Evolutionary conservation across 2,113 vertebrate species (phyloP), one percentile per base, ranked within the genome.

Genomic region (Anolis carolinensis): DNA sequence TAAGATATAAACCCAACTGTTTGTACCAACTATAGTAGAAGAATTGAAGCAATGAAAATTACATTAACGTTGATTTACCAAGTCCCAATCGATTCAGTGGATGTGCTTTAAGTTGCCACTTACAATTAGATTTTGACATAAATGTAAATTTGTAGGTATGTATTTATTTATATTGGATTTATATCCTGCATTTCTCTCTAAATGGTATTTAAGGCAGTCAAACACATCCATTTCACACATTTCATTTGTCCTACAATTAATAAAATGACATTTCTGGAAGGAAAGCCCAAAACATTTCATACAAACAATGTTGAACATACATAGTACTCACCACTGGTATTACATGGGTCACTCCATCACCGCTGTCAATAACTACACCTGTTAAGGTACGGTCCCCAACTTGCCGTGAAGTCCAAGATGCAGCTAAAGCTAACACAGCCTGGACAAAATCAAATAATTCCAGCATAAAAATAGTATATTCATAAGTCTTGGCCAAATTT

Each of bases 341-440:
- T 0, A 96, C 97, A 0, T 98, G 97, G 52, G 98, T 98, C 88
- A 98, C 98, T 62, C 98, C 98, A 2, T 98, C 98, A 1, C 98
- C 98, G 0, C 97, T 98, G 79, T 98, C 98, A 0, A 98, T 97
- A 89, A 98, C 97, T 34, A 95, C 96, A 4, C 98, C 98, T 0
- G 98, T 98, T 83, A 98, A 93, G 2, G 97, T 98, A 8, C 97
- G 94, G 14, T 97, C 96, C 11, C 97, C 97, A 2, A 98, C 97
- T 86, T 98, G 97, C 16, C 97, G 95, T 5, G 98, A 98, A 0
- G 97, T 98, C 98, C 98, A 98, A 1, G 98, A 98, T 1, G 97
- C 97, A 3, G 97, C 98, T 8, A 98, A 91, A 50, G 98, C 97
- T 92, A 98, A 87, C 91, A 98, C 97, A 13, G 97, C 98, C 97